These are phyloP conservation scores for Batillaria attramentaria DNA, from an alignment of 1,140 invertebrate species.

Conservation along the genomic window DNA sequence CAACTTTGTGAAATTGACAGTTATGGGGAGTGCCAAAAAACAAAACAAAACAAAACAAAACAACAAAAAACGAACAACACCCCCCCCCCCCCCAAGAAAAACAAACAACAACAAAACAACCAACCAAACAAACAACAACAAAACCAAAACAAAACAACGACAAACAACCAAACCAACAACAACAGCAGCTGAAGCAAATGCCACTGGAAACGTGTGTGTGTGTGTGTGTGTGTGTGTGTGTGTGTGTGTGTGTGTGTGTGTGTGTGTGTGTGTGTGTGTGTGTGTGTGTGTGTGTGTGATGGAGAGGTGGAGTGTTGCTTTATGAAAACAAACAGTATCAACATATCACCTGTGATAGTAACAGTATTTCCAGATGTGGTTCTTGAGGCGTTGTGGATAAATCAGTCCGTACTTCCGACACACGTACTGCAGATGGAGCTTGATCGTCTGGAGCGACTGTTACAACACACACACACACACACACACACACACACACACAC, in stretches of 20 bases:
- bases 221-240: neutral
- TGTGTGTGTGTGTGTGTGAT: no score
- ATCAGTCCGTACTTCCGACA: neutral
- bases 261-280: neutral
- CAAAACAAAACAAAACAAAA: neutral
- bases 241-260: neutral
- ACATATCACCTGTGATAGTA: slow-evolving; percentile 15
- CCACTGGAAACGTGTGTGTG: neutral
- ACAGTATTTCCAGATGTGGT: neutral
- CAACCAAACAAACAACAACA: neutral
- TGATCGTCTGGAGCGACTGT: neutral
- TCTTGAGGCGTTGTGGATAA: neutral
- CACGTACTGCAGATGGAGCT: neutral
- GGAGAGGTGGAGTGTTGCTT: no score
- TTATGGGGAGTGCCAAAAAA: neutral
- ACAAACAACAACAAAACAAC: neutral
- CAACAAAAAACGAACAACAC: neutral
- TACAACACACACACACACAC: neutral
- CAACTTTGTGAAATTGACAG: neutral
- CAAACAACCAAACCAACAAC: no score
- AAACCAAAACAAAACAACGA: neutral
- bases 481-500: neutral
- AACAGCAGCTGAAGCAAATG: neutral
- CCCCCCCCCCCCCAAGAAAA: neutral
- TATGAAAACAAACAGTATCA: neutral